Percentiles rank a stretch among this genome's conserved stretches.
phyloP scores from a whole-genome alignment of 2,797 vertebrate species.

The Cyclopterus lumpus region DNA sequence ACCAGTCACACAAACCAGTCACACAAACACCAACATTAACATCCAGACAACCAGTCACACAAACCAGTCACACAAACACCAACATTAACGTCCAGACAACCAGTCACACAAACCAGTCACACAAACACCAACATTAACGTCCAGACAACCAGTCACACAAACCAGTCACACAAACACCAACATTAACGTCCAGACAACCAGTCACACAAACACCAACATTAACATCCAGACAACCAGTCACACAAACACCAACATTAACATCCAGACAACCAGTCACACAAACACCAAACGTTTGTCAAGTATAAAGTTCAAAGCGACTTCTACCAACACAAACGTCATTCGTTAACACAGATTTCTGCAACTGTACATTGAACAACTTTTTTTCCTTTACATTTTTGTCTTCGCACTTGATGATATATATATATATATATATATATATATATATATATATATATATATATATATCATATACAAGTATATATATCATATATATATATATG shows the following conservation, averaged over 20 bases:
- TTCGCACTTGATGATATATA: constrained; percentile 13
- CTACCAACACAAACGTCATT: constrained; percentile 34
- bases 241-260: constrained; percentile 51
- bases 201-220: constrained; percentile 44
- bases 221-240: constrained; percentile 50
- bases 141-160: constrained; percentile 48
- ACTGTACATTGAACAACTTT: constrained; percentile 69
- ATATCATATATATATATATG: constrained; percentile 22
- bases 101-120: constrained; percentile 45
- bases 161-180: constrained; percentile 53
- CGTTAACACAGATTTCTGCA: constrained; percentile 52
- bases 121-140: constrained; percentile 51
- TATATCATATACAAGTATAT: background rate
- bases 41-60: constrained; percentile 48
- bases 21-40: constrained; percentile 51
- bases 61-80: constrained; percentile 50
- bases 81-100: constrained; percentile 50
- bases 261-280: constrained; percentile 47
- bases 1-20: constrained; percentile 48
- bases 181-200: constrained; percentile 50
- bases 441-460: constrained; percentile 8
- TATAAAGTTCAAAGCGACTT: constrained; percentile 63
- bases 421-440: constrained; percentile 18
- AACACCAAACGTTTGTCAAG: constrained; percentile 63
- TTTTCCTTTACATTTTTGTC: constrained; percentile 41